Evolutionary conservation across 2,888 invertebrate genomes (phyloP), one percentile per base, ranked within the genome.

Genomic region (Lasiommata megera): DNA sequence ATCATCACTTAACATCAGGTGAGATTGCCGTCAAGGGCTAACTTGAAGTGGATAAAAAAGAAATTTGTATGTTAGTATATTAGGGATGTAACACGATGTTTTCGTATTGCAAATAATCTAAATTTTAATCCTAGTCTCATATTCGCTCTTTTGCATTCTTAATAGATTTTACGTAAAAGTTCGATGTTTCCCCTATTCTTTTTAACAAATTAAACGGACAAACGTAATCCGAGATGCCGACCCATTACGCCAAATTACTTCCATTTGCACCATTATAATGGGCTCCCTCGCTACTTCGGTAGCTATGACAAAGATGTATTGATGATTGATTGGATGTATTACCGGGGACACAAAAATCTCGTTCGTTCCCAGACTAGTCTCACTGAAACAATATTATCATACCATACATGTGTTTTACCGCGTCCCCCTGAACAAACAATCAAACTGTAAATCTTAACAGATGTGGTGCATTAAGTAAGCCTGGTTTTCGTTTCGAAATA

Each of bases 291-390:
- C 18, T 52, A 7, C 16, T 5, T 41, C 1, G 6, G 44, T 31
- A 9, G 6, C 11, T 23, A 34, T 18, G 31, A 18, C 29, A 48
- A 48, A 31, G 41, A 46, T 31, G 23, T 38, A 46, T 36, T 36
- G 52, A 34, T 60, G 57, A 62, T 58, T 53, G 56, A 48, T 54
- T 48, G 50, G 41, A 6, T 11, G 38, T 46, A 34, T 44, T 60
- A 60, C 60, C 58, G 47, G 47, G 38, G 63, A 67, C 64, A 71
- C 54, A 68, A 67, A 70, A 70, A 69, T 64, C 62, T 61, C 41
- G 69, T 78, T 61, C 41, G 69, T 78, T 79, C 77, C 71, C 78
- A 76, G 67, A 68, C 58, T 53, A 64, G 66, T 68, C 68, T 68
- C 60, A 61, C 54, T 68, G 67, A 57, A 73, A 71, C 69, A 70